phyloP scores from a whole-genome alignment of 1,140 invertebrate genomes.

The Maniola jurtina region DNA sequence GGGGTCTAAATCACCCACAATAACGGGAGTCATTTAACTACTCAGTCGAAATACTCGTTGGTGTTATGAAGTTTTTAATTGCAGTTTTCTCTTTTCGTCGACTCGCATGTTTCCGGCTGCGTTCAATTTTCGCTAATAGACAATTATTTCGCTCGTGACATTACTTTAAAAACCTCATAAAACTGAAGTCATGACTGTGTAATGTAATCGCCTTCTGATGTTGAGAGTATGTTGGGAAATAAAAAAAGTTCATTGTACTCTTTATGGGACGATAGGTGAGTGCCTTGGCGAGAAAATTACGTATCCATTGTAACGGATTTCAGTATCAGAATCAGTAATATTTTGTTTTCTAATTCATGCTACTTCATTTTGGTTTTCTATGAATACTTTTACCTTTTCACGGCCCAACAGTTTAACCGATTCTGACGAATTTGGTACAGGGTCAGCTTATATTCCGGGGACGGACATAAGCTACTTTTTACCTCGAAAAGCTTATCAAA shows the following conservation, averaged over 20 bases:
- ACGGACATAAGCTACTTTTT: no score
- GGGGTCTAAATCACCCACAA: constrained; percentile 1
- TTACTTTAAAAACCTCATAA: constrained; percentile 14
- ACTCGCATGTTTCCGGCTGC: constrained; percentile 26
- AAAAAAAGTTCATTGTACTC: constrained; percentile 1
- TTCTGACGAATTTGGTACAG: no score
- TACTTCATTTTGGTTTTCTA: neutral
- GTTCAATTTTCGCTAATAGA: constrained; percentile 31
- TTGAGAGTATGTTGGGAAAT: constrained; percentile 1
- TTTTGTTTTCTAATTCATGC: neutral
- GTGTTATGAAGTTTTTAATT: constrained; percentile 54
- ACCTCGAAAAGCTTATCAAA: no score
- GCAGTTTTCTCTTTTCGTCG: constrained; percentile 40
- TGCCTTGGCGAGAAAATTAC: neutral
- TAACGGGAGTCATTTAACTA: constrained; percentile 12
- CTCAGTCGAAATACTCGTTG: constrained; percentile 34
- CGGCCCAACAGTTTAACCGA: no score
- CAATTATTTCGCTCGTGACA: constrained; percentile 22
- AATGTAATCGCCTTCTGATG: constrained; percentile 4
- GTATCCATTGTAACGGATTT: neutral
- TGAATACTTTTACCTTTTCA: no score
- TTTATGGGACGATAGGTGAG: constrained; percentile 1
- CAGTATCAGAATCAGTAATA: neutral
- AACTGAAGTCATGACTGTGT: constrained; percentile 5
- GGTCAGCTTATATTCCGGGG: no score